Conservation (phyloP, 2,797 vertebrate species). For the Anguilla pacifica region DNA sequence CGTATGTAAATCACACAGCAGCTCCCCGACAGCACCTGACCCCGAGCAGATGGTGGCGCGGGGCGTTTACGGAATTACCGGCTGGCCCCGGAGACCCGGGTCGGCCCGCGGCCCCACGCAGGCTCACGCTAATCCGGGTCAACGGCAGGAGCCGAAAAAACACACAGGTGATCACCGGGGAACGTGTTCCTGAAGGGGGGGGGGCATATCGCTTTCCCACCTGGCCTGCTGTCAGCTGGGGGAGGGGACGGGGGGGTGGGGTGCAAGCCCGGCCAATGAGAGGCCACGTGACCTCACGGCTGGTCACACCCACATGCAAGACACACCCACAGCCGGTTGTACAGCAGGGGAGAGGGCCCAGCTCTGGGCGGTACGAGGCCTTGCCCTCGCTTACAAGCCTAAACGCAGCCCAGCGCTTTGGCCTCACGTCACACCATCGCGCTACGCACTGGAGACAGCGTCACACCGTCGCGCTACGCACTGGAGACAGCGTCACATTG, state of each 20-base stretch:
- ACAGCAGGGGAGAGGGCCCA: too few species aligned
- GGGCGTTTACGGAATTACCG: slow-evolving; percentile 57
- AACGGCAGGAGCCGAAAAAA: slow-evolving; percentile 9
- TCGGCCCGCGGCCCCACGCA: background rate
- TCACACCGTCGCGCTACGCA: too few species aligned
- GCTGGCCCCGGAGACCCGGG: slow-evolving; percentile 57
- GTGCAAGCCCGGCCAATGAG: background rate
- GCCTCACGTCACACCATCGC: background rate
- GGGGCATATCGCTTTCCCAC: background rate
- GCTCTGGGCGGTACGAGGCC: background rate
- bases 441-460: too few species aligned
- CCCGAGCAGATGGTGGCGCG: slow-evolving; percentile 63
- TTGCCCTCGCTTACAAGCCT: background rate
- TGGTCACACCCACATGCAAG: background rate
- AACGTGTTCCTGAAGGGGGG: background rate
- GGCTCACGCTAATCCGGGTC: slow-evolving; percentile 43
- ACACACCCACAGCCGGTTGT: too few species aligned
- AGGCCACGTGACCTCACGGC: background rate
- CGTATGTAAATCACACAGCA: slow-evolving; percentile 35
- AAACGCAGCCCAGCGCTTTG: background rate
- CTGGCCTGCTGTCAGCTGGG: background rate
- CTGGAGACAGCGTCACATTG: too few species aligned
- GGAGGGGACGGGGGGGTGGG: too few species aligned
- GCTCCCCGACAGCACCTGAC: slow-evolving; percentile 35
- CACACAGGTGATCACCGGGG: background rate